Conservation (phyloP, 2,113 vertebrate genomes). For the Alligator mississippiensis region DNA sequence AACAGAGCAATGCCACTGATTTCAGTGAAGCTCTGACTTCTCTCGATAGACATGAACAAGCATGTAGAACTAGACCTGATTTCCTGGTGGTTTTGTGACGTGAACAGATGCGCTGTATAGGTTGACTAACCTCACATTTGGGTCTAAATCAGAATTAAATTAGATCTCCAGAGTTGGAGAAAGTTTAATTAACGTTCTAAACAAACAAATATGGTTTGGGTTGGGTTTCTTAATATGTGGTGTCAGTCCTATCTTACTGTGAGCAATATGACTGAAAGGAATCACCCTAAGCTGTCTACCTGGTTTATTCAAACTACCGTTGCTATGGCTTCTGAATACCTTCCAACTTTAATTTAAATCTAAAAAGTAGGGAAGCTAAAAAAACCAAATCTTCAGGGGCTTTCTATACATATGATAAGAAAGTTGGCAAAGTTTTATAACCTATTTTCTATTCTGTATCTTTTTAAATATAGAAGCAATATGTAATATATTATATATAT, state of each 20-base stretch:
- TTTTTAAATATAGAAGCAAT: conserved; percentile 59
- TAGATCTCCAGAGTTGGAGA: not conserved
- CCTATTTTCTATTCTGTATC: conserved; percentile 60
- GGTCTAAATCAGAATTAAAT: not conserved
- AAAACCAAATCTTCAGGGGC: conserved; percentile 62
- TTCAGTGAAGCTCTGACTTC: rapidly evolving
- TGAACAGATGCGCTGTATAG: rapidly evolving
- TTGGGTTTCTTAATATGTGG: conserved; percentile 52
- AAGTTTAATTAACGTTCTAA: conserved; percentile 29
- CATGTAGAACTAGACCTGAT: not conserved
- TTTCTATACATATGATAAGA: conserved; percentile 73
- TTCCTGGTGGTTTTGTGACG: not conserved
- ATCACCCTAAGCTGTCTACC: conserved; percentile 62
- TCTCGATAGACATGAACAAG: not conserved
- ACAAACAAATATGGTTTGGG: conserved; percentile 55
- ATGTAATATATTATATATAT: conserved; percentile 58
- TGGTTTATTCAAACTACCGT: conserved; percentile 72
- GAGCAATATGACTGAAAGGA: conserved; percentile 46
- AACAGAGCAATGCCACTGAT: rapidly evolving
- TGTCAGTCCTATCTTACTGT: conserved; percentile 70
- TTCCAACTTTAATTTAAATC: conserved; percentile 69
- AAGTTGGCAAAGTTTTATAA: conserved; percentile 64
- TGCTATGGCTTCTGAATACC: conserved; percentile 67
- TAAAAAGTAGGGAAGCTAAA: conserved; percentile 60
- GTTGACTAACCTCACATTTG: not conserved